A percentile compares a stretch with the other conserved stretches of the same genome.
phyloP scores from a whole-genome alignment of 1,140 invertebrate species.

The Aphelinus certus region DNA sequence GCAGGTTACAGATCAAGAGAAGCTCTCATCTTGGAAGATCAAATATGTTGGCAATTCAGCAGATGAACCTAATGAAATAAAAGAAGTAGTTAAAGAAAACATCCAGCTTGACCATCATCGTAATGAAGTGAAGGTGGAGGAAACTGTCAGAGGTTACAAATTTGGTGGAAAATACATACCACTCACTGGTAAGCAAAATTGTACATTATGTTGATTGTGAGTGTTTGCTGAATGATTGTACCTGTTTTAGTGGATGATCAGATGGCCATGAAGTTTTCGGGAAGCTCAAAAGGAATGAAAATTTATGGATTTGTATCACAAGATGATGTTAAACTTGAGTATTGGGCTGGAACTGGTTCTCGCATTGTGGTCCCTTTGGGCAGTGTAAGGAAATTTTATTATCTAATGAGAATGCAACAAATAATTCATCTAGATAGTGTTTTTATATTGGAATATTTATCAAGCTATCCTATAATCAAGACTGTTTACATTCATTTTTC shows the following conservation, averaged over 20 bases:
- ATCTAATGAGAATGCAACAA: neutral
- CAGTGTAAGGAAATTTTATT: slow-evolving; percentile 15
- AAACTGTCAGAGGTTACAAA: slow-evolving; percentile 47
- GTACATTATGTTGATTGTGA: neutral
- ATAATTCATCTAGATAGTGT: slow-evolving; percentile 2
- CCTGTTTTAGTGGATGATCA: slow-evolving; percentile 43
- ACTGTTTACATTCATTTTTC: neutral
- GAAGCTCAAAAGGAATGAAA: slow-evolving; percentile 35
- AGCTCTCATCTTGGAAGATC: slow-evolving; percentile 31
- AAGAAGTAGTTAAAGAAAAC: slow-evolving; percentile 21
- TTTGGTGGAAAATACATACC: slow-evolving; percentile 48
- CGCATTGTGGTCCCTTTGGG: slow-evolving; percentile 41
- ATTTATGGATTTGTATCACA: slow-evolving; percentile 41
- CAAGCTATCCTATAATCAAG: neutral
- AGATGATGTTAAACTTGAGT: slow-evolving; percentile 37
- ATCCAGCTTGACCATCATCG: slow-evolving; percentile 38
- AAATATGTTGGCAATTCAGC: neutral
- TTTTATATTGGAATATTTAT: neutral
- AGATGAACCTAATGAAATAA: neutral
- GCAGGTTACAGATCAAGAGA: neutral
- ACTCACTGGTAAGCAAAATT: slow-evolving; percentile 23
- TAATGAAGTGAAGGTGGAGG: slow-evolving; percentile 28
- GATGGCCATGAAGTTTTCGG: slow-evolving; percentile 27
- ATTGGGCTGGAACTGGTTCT: slow-evolving; percentile 35
- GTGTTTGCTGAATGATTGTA: neutral